Evolutionary conservation across 1,140 invertebrate species (phyloP).

Genomic region (Metaphire vulgaris): DNA sequence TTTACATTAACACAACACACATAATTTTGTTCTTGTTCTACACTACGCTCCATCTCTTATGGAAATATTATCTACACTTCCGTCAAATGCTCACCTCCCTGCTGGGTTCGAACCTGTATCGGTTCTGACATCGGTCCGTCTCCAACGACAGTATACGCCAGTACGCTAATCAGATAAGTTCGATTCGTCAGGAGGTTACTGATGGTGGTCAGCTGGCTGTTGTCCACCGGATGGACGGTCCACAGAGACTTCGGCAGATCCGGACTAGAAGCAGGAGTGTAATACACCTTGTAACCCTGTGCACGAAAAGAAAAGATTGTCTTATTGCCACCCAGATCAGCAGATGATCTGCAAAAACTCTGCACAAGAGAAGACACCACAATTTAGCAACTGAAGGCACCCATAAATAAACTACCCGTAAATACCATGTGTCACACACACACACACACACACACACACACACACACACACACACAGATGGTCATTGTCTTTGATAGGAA

Average conservation of each 20-base stretch:
- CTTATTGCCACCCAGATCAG: conserved; percentile 21
- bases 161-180: conserved; percentile 49
- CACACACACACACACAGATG: not conserved
- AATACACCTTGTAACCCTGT: conserved; percentile 97
- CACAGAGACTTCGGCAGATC: conserved; percentile 77
- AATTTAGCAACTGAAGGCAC: conserved; percentile 4
- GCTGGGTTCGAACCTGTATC: conserved; percentile 90
- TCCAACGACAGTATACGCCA: conserved; percentile 50
- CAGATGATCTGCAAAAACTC: not conserved
- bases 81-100: conserved; percentile 62
- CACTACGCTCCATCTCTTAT: too few relatives aligned
- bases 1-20: too few relatives aligned
- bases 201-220: conserved; percentile 86
- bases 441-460: conserved; percentile 1
- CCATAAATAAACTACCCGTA: not conserved
- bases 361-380: not conserved
- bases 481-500: not conserved
- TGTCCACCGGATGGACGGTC: conserved; percentile 86
- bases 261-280: conserved; percentile 75
- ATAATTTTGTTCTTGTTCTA: too few relatives aligned
- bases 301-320: conserved; percentile 48
- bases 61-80: too few relatives aligned
- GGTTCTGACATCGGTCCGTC: conserved; percentile 66
- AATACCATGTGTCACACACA: not conserved
- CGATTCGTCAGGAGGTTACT: conserved; percentile 45